Base-by-base conservation (phyloP, 2,113 vertebrate genomes). In the Ovis aries region DNA sequence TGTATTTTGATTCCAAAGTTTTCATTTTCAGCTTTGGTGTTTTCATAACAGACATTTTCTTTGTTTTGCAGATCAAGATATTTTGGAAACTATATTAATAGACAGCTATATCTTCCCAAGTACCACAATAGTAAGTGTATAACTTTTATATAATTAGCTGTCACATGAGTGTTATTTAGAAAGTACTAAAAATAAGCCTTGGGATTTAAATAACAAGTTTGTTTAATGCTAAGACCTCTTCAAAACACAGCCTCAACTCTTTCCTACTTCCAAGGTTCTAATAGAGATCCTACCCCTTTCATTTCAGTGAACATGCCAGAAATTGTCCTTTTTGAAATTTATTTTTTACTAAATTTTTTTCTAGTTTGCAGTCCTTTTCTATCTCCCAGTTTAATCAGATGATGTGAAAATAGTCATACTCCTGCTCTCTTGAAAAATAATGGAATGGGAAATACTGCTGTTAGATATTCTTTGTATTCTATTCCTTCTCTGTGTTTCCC, bases 81-180 rank as follows among this genome's bases (percentile, higher is more conserved):
- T 99, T 97, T 99, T 99, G 98, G 99, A 99, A 99, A 99, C 99
- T 96, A 98, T 99, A 57, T 96, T 99, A 98, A 98, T 99, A 98
- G 99, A 99, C 98, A 99, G 99, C 97, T 98, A 96, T 94, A 98
- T 98, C 97, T 99, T 99, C 94, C 98, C 99, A 8, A 98, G 98
- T 93, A 98, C 99, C 45, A 98, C 98, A 98, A 98, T 99, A 98
- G 99, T 99, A 99, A 99, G 99, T 99, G 97, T 67, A 94, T 6
- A 11, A 90, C 64, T 36, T 94, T 97, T 82, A 95, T 55, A 78
- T 67, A 82, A 95, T 97, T 86, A 92, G 23, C 48, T 81, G n/a
- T 94, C 53, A 87, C 55, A 33, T 83, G 55, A 59, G 88, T 92
- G 43, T 74, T 83, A 85, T 90, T 97, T 60, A 77, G 50, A 95